A percentile compares a stretch with the other conserved stretches of the same genome.
phyloP scores from a whole-genome alignment of 2,888 invertebrate genomes.

The Micoletzkya japonica region DNA sequence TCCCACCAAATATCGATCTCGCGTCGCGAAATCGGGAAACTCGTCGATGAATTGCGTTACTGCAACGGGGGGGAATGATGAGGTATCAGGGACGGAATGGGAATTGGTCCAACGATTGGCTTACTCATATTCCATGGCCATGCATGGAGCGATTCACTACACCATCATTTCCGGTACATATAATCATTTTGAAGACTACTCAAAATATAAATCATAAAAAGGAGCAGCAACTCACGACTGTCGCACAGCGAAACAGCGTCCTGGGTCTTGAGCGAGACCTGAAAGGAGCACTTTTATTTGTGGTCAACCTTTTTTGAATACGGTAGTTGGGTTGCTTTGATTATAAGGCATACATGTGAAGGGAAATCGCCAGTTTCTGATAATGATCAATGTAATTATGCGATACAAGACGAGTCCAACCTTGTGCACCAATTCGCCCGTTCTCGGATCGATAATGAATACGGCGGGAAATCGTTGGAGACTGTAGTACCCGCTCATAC shows the following conservation, averaged over 20 bases:
- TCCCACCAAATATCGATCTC: slow-evolving; percentile 31
- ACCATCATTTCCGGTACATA: background rate
- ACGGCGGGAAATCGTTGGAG: slow-evolving; percentile 44
- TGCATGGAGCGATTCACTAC: background rate
- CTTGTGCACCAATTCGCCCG: slow-evolving; percentile 42
- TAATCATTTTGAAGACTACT: background rate
- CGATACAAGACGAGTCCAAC: too few species aligned
- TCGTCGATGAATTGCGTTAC: slow-evolving; percentile 47
- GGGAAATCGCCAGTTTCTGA: too few species aligned
- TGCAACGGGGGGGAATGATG: slow-evolving; percentile 28
- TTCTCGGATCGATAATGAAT: slow-evolving; percentile 53
- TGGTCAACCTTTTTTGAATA: background rate
- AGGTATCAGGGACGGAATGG: background rate
- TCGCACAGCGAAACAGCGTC: slow-evolving; percentile 46
- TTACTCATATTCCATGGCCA: too few species aligned
- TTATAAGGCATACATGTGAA: background rate
- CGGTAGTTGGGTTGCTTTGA: background rate
- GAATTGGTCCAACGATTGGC: too few species aligned
- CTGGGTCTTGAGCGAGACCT: slow-evolving; percentile 26
- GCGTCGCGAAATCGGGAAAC: slow-evolving; percentile 48
- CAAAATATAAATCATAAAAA: background rate
- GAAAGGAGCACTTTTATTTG: background rate
- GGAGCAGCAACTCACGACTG: slow-evolving; percentile 32
- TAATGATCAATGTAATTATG: too few species aligned
- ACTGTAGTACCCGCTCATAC: slow-evolving; percentile 41